These are phyloP conservation scores for Todus mexicanus DNA, from an alignment of 2,797 vertebrate genomes.

Conservation along the genomic window DNA sequence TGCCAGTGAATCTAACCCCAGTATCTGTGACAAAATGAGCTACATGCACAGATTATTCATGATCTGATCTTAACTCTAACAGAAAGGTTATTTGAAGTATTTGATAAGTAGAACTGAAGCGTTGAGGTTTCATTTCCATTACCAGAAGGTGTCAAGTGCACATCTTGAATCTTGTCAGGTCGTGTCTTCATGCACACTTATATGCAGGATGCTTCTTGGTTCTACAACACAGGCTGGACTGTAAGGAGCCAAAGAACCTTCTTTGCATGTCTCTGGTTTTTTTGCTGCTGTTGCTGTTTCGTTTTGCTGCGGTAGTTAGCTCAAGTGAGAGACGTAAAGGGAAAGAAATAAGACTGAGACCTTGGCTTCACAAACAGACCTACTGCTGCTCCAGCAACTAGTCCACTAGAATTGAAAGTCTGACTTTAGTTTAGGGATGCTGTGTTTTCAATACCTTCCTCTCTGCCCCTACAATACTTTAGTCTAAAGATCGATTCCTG, in stretches of 20 bases:
- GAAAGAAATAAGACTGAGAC: background rate
- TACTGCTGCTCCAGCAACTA: background rate
- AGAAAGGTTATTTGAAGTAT: background rate
- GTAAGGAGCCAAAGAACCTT: background rate
- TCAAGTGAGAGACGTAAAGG: background rate
- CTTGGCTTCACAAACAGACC: background rate
- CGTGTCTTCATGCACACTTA: background rate
- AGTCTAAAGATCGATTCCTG: background rate
- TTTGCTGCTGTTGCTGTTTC: no score
- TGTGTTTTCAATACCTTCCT: background rate
- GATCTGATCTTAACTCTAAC: background rate
- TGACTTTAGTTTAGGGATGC: background rate
- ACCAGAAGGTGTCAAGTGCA: background rate
- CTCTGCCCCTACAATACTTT: background rate
- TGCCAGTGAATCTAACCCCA: background rate
- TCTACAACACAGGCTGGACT: background rate
- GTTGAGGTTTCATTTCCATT: background rate
- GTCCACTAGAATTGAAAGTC: background rate
- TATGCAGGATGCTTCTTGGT: background rate
- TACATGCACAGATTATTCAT: background rate
- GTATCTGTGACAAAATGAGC: background rate
- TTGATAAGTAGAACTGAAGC: background rate
- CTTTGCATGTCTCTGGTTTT: background rate
- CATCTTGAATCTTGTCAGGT: background rate
- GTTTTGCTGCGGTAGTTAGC: background rate